Base-by-base conservation (phyloP, 2,888 invertebrate species). In the Tetragonisca angustula region DNA sequence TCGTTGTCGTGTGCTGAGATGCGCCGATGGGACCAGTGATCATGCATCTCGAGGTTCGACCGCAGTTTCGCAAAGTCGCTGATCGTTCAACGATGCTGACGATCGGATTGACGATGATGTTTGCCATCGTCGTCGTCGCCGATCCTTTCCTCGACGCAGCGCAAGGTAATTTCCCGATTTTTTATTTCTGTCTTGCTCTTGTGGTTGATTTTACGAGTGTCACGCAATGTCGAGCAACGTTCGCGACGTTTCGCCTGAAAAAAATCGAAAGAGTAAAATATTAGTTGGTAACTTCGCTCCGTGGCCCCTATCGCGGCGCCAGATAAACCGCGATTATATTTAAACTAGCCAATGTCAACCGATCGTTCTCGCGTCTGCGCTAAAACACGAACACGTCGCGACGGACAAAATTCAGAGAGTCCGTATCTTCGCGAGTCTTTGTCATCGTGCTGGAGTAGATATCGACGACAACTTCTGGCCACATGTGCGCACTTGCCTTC, bases 381-480 rank as follows among this genome's bases (percentile, higher is more conserved):
- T 75, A 84, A 89, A 88, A 90, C 81, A 89, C 83, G 81, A 88
- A 90, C 83, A 89, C 84, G 83, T 87, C 79, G 69, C 75, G 64
- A n/a, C 32, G 77, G 79, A 85, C 85, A 85, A 89, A 32, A 91
- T 92, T 92, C 91, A 91, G 89, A 90, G 91, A 91, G 91, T 91
- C 84, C 21, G 21, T 64, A 80, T 87, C 71, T 67, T 78, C 80
- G 73, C 76, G 86, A 81, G 72, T 79, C 84, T 89, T 79, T 89
- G 85, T 83, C 80, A 84, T 83, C 83, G 81, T 80, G 81, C 85
- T 76, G 76, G 73, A 87, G 85, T 85, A 85, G 87, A 90, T 88
- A 91, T 89, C 88, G 90, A 88, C 91, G 90, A 89, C 92, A 90
- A 89, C 90, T 90, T 90, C 90, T 89, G 89, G 91, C 91, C 92